Conservation (phyloP, 2,888 invertebrate species). For the Rhingia rostrata region DNA sequence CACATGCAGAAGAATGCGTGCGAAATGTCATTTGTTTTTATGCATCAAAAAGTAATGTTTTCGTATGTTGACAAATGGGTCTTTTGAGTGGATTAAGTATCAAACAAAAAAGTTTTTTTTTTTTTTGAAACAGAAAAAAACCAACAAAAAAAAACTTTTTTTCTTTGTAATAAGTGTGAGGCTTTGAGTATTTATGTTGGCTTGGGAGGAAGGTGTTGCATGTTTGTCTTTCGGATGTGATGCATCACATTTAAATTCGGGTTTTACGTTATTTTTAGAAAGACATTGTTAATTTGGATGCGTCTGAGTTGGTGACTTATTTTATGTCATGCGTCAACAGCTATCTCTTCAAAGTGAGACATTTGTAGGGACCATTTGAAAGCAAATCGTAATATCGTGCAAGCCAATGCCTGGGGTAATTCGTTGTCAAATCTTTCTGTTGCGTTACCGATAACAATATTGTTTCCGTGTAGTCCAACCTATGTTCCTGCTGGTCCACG, state of each 20-base stretch:
- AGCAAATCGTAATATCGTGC: no score
- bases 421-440: no score
- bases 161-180: slow-evolving; percentile 15
- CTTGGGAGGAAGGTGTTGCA: slow-evolving; percentile 3
- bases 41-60: slow-evolving; percentile 59
- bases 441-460: no score
- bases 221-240: slow-evolving; percentile 26
- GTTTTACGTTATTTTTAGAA: no score
- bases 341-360: no score
- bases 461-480: no score
- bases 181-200: not conserved
- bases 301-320: no score
- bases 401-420: no score
- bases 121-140: not conserved
- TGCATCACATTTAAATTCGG: slow-evolving; percentile 25
- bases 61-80: slow-evolving; percentile 46
- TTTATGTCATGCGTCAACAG: no score
- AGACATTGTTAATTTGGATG: no score
- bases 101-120: not conserved
- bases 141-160: not conserved
- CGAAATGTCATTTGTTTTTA: slow-evolving; percentile 70
- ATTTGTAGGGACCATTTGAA: no score
- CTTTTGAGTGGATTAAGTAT: slow-evolving; percentile 6
- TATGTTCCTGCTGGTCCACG: no score
- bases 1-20: slow-evolving; percentile 71